These are phyloP conservation scores for Malthinus seriepunctatus DNA, from an alignment of 2,888 invertebrate genomes.

Conservation along the genomic window DNA sequence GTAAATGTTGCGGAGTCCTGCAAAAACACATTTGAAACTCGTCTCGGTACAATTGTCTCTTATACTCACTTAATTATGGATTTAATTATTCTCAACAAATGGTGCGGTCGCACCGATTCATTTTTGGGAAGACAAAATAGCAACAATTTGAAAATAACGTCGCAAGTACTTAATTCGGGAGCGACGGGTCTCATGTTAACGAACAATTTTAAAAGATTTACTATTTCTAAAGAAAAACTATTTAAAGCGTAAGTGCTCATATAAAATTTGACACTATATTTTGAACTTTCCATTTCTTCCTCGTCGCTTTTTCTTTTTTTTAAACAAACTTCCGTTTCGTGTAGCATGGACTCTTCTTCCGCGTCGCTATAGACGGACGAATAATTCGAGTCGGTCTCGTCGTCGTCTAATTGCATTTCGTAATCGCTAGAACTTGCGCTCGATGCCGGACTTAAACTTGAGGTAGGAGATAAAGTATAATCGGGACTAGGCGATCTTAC, in stretches of 20 bases:
- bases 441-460: neutral
- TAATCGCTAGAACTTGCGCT: conserved; percentile 2
- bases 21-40: conserved; percentile 15
- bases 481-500: neutral
- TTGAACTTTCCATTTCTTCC: too few relatives aligned
- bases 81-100: conserved; percentile 9
- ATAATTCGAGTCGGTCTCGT: conserved; percentile 62
- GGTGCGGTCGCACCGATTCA: conserved; percentile 2
- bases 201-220: conserved; percentile 38
- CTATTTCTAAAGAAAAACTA: conserved; percentile 38
- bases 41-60: neutral
- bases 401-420: conserved; percentile 2
- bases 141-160: conserved; percentile 38
- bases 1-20: conserved; percentile 45
- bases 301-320: neutral
- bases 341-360: conserved; percentile 37
- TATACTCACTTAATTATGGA: conserved; percentile 6
- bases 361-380: conserved; percentile 67
- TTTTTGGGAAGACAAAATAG: conserved; percentile 28
- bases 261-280: neutral
- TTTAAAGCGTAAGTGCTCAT: conserved; percentile 28
- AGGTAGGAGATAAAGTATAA: neutral
- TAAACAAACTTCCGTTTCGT: neutral
- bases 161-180: conserved; percentile 34
- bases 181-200: conserved; percentile 35